phyloP scores from a whole-genome alignment of 2,113 vertebrate genomes.

The Triplophysa siluroides region DNA sequence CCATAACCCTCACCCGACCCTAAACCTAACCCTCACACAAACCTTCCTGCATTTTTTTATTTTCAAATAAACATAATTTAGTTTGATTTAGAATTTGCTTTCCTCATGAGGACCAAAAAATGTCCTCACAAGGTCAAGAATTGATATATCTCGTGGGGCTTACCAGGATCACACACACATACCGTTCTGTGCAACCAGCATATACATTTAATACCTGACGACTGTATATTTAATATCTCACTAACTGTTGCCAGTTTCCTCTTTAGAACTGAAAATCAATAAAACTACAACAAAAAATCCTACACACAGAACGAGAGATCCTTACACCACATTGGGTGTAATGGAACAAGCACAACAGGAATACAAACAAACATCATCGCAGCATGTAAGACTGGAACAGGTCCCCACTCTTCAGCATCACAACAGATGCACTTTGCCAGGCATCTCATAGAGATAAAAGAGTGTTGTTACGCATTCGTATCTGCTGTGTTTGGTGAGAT shows the following conservation, averaged over 20 bases:
- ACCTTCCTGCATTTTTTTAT: too few relatives aligned
- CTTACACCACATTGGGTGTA: background rate
- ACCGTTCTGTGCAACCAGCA: background rate
- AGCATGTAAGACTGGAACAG: conserved; percentile 12
- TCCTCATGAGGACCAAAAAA: too few relatives aligned
- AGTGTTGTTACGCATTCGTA: background rate
- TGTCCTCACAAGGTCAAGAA: too few relatives aligned
- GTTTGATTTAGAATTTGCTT: too few relatives aligned
- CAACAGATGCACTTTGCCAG: conserved; percentile 6
- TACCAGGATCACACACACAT: too few relatives aligned
- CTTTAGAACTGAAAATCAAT: conserved; percentile 24
- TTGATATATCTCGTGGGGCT: too few relatives aligned
- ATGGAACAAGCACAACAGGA: conserved; percentile 16
- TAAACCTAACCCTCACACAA: too few relatives aligned
- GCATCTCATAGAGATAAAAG: background rate
- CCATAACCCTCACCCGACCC: too few relatives aligned
- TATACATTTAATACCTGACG: background rate
- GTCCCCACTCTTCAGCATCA: conserved; percentile 1
- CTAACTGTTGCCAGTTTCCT: conserved; percentile 14
- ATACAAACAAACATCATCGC: conserved; percentile 29
- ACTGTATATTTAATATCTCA: conserved; percentile 8
- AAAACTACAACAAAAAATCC: background rate
- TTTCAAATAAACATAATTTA: too few relatives aligned
- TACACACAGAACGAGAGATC: background rate
- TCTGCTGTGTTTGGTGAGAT: conserved; percentile 5